Percentiles rank a stretch among this genome's conserved stretches.
Evolutionary conservation across 2,888 invertebrate species (phyloP).

Genomic region (Chrysolina oricalcia): DNA sequence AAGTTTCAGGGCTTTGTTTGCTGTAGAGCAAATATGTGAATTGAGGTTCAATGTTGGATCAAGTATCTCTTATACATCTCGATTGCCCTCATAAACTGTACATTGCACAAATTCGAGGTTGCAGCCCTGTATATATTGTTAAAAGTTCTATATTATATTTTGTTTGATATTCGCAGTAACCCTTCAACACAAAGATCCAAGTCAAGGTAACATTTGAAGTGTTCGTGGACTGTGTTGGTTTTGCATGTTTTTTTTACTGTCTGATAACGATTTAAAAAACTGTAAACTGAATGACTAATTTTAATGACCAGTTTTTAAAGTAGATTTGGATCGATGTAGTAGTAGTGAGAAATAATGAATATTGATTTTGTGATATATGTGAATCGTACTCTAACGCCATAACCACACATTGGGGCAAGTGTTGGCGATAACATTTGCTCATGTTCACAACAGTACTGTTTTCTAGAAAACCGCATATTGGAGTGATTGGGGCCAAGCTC

Average conservation of each 20-base stretch:
- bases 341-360: background rate
- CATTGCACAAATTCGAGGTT: constrained; percentile 33
- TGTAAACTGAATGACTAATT: constrained; percentile 6
- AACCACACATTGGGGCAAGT: too few species aligned
- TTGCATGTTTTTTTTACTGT: constrained; percentile 35
- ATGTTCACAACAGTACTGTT: too few species aligned
- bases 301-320: background rate
- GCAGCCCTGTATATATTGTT: constrained; percentile 40
- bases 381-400: too few species aligned
- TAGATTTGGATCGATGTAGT: constrained; percentile 22
- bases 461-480: too few species aligned
- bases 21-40: background rate
- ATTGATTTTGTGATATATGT: too few species aligned
- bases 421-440: too few species aligned
- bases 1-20: background rate
- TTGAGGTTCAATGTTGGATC: too few species aligned
- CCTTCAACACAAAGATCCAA: constrained; percentile 51
- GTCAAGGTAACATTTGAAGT: constrained; percentile 54
- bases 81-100: background rate
- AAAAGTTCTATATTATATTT: constrained; percentile 32
- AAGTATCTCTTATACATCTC: too few species aligned
- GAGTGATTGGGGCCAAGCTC: too few species aligned
- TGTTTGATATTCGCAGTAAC: constrained; percentile 43
- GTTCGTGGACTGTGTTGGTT: constrained; percentile 33
- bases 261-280: background rate